phyloP scores from a whole-genome alignment of 2,888 invertebrate genomes.

The Limenitis camilla region DNA sequence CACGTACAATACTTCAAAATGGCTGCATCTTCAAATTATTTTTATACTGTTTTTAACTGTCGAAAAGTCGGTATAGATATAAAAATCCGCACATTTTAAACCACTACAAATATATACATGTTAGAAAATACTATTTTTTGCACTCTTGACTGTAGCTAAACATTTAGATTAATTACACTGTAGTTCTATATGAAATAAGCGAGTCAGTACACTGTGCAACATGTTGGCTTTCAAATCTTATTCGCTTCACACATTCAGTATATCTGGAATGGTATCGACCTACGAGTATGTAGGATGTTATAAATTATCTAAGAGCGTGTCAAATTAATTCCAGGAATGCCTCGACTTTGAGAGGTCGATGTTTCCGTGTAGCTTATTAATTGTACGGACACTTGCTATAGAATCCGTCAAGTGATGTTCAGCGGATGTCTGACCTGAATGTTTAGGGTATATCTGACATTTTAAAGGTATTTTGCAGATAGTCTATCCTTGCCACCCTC shows the following conservation, averaged over 20 bases:
- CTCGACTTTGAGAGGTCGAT: slow-evolving; percentile 48
- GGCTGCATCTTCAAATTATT: no score
- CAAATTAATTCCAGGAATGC: slow-evolving; percentile 74
- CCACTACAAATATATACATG: not conserved
- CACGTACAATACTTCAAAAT: no score
- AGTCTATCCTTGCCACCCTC: no score
- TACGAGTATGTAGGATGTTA: slow-evolving; percentile 60
- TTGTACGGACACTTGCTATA: slow-evolving; percentile 60
- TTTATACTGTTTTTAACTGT: no score
- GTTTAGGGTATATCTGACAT: slow-evolving; percentile 18
- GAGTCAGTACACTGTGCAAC: slow-evolving; percentile 16
- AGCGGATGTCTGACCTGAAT: slow-evolving; percentile 29
- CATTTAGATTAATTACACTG: slow-evolving; percentile 8
- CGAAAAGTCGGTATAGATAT: no score
- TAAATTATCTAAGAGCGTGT: slow-evolving; percentile 72
- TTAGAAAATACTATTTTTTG: not conserved
- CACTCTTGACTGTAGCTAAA: not conserved
- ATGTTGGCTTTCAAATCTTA: slow-evolving; percentile 24
- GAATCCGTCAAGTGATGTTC: slow-evolving; percentile 51
- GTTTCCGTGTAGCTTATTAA: slow-evolving; percentile 66
- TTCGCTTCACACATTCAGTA: slow-evolving; percentile 26
- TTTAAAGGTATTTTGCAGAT: no score
- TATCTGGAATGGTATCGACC: slow-evolving; percentile 37
- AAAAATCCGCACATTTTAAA: no score
- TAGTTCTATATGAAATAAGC: slow-evolving; percentile 18